Base-by-base conservation (phyloP, 2,113 vertebrate species). In the Harpagus bidentatus region DNA sequence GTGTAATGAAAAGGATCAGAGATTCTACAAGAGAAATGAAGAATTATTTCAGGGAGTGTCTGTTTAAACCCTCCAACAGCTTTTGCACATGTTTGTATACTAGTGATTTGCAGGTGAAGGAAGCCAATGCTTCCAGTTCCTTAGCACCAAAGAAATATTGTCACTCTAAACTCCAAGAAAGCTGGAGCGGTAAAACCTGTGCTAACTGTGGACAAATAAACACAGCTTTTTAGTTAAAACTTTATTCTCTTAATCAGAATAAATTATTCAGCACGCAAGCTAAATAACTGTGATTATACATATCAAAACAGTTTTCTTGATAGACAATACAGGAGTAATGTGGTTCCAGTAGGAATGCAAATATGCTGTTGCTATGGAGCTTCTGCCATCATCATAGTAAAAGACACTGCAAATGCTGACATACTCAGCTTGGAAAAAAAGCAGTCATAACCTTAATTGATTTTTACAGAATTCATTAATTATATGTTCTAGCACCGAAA, bases 311-410 rank as follows among this genome's bases (percentile, higher is more conserved):
- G 42, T 94, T 95, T 95, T 83, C 50, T 58, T 86, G 84, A 62
- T 66, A 93, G 93, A 79, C 45, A 42, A 34, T 38, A n/a, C 70
- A 29, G 65, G 47, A 88, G 65, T 76, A 85, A 42, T 34, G 58
- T 70, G 67, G 65, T 72, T 91, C 81, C 7, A 1, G 65, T 53
- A 96, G 91, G 88, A 92, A 91, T 83, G 72, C 52, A 95, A 92
- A 85, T 55, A 58, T 48, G 48, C 71, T 59, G 95, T 97, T 97
- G 87, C 96, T 82, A 95, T 93, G 95, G 95, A 73, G 92, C 82
- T 86, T 82, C 93, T 96, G 88, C 56, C 73, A 71, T 76, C 85
- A 67, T 91, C 45, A 12, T 45, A 67, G 78, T 78, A 77, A 61
- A 95, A 81, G 66, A 47, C 32, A 34, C 52, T 87, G 77, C 80